A percentile compares a stretch with the other conserved stretches of the same genome.
phyloP scores from a whole-genome alignment of 2,888 invertebrate genomes.

The Drosophila neotestacea region DNA sequence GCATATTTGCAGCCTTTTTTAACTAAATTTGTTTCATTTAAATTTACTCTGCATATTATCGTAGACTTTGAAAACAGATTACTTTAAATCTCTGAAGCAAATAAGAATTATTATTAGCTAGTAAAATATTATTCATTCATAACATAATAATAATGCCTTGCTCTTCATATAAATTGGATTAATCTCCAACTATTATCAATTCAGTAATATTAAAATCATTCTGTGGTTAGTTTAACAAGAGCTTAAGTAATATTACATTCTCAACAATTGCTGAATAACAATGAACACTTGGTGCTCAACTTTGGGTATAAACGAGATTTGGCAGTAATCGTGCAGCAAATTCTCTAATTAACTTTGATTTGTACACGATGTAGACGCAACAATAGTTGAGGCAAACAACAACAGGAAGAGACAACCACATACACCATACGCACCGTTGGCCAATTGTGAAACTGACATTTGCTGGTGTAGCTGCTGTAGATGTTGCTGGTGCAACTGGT shows the following conservation, averaged over 20 bases:
- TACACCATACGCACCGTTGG: slow-evolving; percentile 30
- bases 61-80: no score
- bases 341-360: slow-evolving; percentile 58
- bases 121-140: neutral
- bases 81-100: no score
- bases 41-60: neutral
- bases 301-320: slow-evolving; percentile 20
- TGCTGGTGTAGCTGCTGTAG: slow-evolving; percentile 22
- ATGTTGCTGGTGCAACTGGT: slow-evolving; percentile 15
- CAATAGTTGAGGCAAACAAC: slow-evolving; percentile 17
- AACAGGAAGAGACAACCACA: slow-evolving; percentile 12
- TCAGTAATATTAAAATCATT: neutral
- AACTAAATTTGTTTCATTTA: neutral
- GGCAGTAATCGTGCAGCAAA: slow-evolving; percentile 30
- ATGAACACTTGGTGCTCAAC: slow-evolving; percentile 20
- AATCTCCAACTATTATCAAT: neutral
- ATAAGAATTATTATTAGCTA: no score
- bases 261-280: slow-evolving; percentile 15
- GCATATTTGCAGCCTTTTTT: no score
- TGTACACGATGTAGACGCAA: slow-evolving; percentile 28
- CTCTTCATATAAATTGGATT: neutral
- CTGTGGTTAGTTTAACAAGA: slow-evolving; percentile 20
- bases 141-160: neutral
- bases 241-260: slow-evolving; percentile 18
- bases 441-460: slow-evolving; percentile 32